phyloP scores from a whole-genome alignment of 2,797 vertebrate species.

The Peromyscus aztecus region DNA sequence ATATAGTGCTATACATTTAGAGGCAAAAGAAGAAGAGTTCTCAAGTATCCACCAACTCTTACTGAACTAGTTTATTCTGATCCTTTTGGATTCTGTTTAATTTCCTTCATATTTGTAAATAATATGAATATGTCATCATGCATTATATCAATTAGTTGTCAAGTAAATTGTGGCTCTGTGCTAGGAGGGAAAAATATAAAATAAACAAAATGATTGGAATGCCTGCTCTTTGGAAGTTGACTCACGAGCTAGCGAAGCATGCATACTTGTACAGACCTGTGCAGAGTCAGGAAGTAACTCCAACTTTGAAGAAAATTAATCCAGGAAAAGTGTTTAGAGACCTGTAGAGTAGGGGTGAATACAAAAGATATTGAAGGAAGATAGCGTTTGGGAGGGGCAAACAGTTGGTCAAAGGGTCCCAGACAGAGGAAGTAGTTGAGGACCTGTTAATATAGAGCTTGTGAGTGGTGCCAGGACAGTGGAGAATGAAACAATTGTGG shows the following conservation, averaged over 20 bases:
- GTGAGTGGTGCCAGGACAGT: not conserved
- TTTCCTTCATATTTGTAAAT: not conserved
- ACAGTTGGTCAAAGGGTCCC: not conserved
- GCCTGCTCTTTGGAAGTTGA: not conserved
- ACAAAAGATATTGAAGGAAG: not conserved
- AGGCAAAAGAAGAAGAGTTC: not conserved
- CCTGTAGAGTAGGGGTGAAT: not conserved
- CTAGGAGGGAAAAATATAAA: not conserved
- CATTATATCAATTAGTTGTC: not conserved
- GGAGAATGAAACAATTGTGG: not conserved
- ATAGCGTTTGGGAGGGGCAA: not conserved
- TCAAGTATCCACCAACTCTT: not conserved
- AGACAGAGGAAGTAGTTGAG: not conserved
- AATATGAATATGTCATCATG: not conserved
- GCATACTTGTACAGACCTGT: not conserved
- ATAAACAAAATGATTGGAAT: not conserved
- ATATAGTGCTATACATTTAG: not conserved
- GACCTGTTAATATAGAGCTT: not conserved
- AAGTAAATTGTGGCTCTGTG: not conserved
- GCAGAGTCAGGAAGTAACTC: not conserved
- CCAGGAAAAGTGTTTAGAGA: not conserved
- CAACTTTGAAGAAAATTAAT: not conserved
- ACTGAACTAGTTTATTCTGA: not conserved
- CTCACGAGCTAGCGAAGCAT: not conserved
- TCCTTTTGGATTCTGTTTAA: conserved; percentile 2